Conservation (phyloP, 92 coral and sea anemone genomes). For the Zoanthus solanderi region DNA sequence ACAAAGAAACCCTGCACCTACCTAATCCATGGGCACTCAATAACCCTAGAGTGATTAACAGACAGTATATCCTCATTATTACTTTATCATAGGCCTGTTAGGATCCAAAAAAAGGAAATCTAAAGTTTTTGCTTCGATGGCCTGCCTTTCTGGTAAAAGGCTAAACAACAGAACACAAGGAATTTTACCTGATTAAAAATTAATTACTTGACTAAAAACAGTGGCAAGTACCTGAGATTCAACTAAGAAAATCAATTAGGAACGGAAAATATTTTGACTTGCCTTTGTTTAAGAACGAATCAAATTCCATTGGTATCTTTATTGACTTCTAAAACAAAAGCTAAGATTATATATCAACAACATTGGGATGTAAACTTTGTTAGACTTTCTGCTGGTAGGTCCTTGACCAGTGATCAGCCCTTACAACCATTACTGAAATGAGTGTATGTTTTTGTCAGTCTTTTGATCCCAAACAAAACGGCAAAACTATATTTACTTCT, state of each 20-base stretch:
- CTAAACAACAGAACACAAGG: slow-evolving; percentile 81
- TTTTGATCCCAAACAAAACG: too few species aligned
- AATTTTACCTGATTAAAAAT: slow-evolving; percentile 75
- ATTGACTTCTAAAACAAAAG: slow-evolving; percentile 11
- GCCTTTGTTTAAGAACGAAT: slow-evolving; percentile 14
- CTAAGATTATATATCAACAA: slow-evolving; percentile 19
- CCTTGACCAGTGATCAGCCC: neutral
- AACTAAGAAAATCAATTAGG: slow-evolving; percentile 71
- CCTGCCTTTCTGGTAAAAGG: slow-evolving; percentile 54
- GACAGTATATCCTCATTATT: slow-evolving; percentile 24
- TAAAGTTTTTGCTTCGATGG: slow-evolving; percentile 40
- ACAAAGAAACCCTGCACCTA: neutral
- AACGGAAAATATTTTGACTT: slow-evolving; percentile 41
- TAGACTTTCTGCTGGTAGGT: neutral
- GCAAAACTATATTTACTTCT: too few species aligned
- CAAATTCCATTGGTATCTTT: neutral
- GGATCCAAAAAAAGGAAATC: slow-evolving; percentile 1
- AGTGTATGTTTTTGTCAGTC: too few species aligned
- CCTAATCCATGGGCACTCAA: slow-evolving; percentile 19
- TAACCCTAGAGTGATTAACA: slow-evolving; percentile 21
- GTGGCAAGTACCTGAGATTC: slow-evolving; percentile 87
- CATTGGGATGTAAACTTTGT: neutral
- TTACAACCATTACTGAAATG: neutral
- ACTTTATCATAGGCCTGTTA: slow-evolving; percentile 38
- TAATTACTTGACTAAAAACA: slow-evolving; percentile 64